Conservation (phyloP, 2,113 vertebrate genomes). For the Antidorcas marsupialis region DNA sequence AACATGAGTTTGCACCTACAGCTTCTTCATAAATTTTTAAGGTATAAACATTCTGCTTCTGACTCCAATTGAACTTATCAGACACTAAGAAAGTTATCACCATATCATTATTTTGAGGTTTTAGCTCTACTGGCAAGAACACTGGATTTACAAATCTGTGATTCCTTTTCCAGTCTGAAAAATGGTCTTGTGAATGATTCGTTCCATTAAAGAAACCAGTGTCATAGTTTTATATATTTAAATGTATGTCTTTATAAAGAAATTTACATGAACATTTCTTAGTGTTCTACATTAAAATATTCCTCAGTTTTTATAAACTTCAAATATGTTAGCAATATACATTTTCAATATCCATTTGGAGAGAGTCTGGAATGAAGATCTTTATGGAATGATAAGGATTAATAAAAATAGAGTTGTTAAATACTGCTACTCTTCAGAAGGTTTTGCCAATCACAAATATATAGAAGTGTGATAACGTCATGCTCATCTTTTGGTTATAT, state of each 20-base stretch:
- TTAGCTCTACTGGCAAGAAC: conserved; percentile 52
- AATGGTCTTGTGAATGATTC: not conserved
- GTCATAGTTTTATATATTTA: conserved; percentile 46
- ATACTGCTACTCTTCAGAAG: conserved; percentile 46
- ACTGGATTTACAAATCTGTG: conserved; percentile 53
- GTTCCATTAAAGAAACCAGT: conserved; percentile 50
- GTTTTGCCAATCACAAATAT: conserved; percentile 56
- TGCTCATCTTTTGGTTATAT: conserved; percentile 49
- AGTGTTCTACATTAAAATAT: conserved; percentile 61
- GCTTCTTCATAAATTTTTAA: conserved; percentile 62
- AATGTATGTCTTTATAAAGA: conserved; percentile 24
- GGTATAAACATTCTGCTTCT: conserved; percentile 54
- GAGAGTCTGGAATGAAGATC: not conserved
- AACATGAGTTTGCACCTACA: conserved; percentile 46
- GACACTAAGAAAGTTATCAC: conserved; percentile 59
- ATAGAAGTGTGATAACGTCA: conserved; percentile 49
- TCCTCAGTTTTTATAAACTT: conserved; percentile 46
- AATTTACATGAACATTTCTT: conserved; percentile 37
- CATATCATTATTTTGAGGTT: conserved; percentile 61
- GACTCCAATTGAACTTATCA: conserved; percentile 40
- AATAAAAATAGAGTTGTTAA: conserved; percentile 70
- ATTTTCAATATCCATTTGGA: conserved; percentile 25
- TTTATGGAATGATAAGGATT: conserved; percentile 15
- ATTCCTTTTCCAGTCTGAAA: conserved; percentile 58
- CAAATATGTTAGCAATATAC: not conserved